Evolutionary conservation across 1,140 invertebrate species (phyloP).

Genomic region (Leucophenga varia): DNA sequence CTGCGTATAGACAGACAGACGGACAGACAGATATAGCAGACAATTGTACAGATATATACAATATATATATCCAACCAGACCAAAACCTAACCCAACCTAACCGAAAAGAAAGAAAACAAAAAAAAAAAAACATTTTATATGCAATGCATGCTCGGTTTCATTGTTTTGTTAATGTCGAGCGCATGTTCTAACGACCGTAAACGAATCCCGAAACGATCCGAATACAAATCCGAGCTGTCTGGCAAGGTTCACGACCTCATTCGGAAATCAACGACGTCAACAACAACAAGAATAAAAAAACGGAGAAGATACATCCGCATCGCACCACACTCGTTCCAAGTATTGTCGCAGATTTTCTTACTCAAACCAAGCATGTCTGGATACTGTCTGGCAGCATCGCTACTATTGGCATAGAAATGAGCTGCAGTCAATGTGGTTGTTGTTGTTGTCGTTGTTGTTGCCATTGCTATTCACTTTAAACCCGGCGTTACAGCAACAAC

Average conservation of each 20-base stretch:
- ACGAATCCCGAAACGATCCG: too few species aligned
- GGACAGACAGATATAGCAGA: too few species aligned
- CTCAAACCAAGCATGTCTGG: constrained; percentile 40
- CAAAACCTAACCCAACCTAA: too few species aligned
- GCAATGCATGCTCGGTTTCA: background rate
- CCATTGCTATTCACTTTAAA: too few species aligned
- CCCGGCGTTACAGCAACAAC: too few species aligned
- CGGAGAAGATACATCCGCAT: too few species aligned
- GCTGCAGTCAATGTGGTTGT: background rate
- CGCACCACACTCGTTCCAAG: constrained; percentile 14
- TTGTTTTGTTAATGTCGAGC: constrained; percentile 33
- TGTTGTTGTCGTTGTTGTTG: background rate
- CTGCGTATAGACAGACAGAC: constrained; percentile 7
- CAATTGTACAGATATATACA: too few species aligned
- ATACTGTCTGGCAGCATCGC: constrained; percentile 30
- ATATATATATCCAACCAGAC: too few species aligned
- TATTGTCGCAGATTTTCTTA: constrained; percentile 21
- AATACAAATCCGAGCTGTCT: constrained; percentile 4
- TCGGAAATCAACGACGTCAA: constrained; percentile 27
- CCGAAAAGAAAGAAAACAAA: too few species aligned
- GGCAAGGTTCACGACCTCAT: constrained; percentile 48
- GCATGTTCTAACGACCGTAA: constrained; percentile 30
- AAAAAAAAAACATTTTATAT: too few species aligned
- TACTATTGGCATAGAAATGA: constrained; percentile 3
- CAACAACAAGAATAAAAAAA: constrained; percentile 2